A percentile compares a stretch with the other conserved stretches of the same genome.
Conservation (phyloP, 2,113 vertebrate species). For the Cavia porcellus region DNA sequence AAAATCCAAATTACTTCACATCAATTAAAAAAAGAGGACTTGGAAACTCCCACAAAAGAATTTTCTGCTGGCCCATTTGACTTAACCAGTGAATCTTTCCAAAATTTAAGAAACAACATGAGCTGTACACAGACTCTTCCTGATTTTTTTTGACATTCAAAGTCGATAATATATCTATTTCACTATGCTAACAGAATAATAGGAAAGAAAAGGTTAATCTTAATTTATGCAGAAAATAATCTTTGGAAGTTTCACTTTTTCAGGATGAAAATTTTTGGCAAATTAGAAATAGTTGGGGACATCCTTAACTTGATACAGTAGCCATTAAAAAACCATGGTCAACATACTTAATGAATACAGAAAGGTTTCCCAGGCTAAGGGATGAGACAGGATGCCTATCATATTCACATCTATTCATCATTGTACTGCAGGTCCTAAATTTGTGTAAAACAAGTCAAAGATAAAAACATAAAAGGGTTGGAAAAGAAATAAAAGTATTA, state of each 20-base stretch:
- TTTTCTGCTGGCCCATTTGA: background rate
- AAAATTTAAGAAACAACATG: slow-evolving; percentile 27
- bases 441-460: background rate
- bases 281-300: background rate
- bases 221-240: background rate
- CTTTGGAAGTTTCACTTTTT: slow-evolving; percentile 12
- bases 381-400: background rate
- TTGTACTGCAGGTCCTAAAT: background rate
- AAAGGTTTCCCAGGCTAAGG: background rate
- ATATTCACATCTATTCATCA: background rate
- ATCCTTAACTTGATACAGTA: slow-evolving; percentile 6
- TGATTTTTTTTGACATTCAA: background rate
- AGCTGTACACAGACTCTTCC: background rate
- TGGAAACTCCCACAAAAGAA: slow-evolving; percentile 35
- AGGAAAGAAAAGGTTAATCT: background rate
- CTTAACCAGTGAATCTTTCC: background rate
- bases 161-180: slow-evolving; percentile 36
- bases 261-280: background rate
- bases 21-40: slow-evolving; percentile 17
- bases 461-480: background rate
- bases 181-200: slow-evolving; percentile 3
- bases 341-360: background rate
- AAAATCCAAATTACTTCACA: background rate
- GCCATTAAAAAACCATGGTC: background rate
- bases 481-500: slow-evolving; percentile 36